Base-by-base conservation (phyloP, 64 coral and sea anemone genomes). In the Dendrophyllia cribrosa region DNA sequence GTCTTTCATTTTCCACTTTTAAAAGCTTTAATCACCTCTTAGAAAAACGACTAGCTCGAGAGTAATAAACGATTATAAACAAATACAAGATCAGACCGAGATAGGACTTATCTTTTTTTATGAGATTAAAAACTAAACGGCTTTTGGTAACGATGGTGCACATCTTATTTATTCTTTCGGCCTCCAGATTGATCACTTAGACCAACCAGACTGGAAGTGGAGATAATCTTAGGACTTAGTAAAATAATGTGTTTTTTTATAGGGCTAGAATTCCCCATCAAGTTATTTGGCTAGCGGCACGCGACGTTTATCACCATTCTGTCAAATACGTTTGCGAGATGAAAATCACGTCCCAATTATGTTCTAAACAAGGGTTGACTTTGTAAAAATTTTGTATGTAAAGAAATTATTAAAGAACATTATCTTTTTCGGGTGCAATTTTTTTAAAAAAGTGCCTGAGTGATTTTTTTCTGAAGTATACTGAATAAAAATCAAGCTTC, bases 31-130 rank as follows among this genome's bases (percentile, higher is more conserved):
- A 84, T 84, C 80, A 46, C 80, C 80, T 84, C 61, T 51, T 84
- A 84, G 80, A 67, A 67, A 84, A 84, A 50, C 26, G 61, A 84
- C 60, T 67, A 51, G 49, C 46, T 84, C 80, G 12, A 84, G 80
- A 84, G 80, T 20, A 67, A 84, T 84, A 84, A 84, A 84, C 62
- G 80, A 84, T 84, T 84, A 84, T 84, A 84, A 84, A 84, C 80
- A 84, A 84, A 84, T 65, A 84, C 43, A 45, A 84, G 80, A 84
- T 84, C 80, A 84, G 60, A 68, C 62, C 47, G 9, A 84, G 80
- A 69, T 67, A 65, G 43, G 44, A 63, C 44, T 67, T 21, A 84
- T 84, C 80, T 44, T 7, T 61, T 84, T 45, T 9, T 12, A 66
- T 51, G 17, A 50, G 78, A 82, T 82, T 67, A 67, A 68, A 45